These are phyloP conservation scores for Drosophila kurseongensis DNA, from an alignment of 1,140 invertebrate genomes.

Conservation along the genomic window DNA sequence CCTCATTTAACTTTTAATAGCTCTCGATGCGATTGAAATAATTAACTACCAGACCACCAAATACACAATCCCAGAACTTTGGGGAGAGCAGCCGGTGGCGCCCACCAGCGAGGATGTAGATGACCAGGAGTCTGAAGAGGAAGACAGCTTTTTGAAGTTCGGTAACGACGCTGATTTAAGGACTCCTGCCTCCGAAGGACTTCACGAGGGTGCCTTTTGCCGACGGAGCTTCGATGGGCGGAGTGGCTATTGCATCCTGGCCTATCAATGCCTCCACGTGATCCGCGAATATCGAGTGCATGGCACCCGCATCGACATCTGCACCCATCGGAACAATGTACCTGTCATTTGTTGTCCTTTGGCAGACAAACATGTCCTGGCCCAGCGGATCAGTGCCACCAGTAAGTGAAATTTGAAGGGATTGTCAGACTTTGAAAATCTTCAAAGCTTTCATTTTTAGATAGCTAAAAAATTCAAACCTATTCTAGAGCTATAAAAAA, in stretches of 20 bases:
- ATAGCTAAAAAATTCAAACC: too few relatives aligned
- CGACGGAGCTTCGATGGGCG: slow-evolving; percentile 77
- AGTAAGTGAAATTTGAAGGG: slow-evolving; percentile 45
- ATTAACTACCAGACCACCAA: slow-evolving; percentile 70
- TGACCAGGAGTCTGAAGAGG: neutral
- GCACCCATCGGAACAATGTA: slow-evolving; percentile 72
- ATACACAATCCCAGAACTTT: slow-evolving; percentile 45
- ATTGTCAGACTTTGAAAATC: too few relatives aligned
- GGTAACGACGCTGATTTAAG: slow-evolving; percentile 31
- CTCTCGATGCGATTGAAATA: slow-evolving; percentile 54
- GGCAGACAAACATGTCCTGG: slow-evolving; percentile 69
- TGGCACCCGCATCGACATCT: slow-evolving; percentile 74
- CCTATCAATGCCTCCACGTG: slow-evolving; percentile 77
- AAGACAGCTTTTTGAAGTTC: slow-evolving; percentile 57
- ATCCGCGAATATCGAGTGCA: slow-evolving; percentile 77
- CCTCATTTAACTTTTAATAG: slow-evolving; percentile 10
- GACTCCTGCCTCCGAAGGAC: neutral
- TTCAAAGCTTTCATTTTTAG: too few relatives aligned
- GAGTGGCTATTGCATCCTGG: slow-evolving; percentile 78
- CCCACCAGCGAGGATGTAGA: neutral
- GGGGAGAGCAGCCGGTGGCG: slow-evolving; percentile 27
- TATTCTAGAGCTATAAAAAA: too few relatives aligned
- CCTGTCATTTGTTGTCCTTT: slow-evolving; percentile 81
- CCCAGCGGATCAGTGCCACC: slow-evolving; percentile 70
- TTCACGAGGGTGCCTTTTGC: slow-evolving; percentile 72